Conservation (phyloP, 2,797 vertebrate species). For the Sebastes miniatus region DNA sequence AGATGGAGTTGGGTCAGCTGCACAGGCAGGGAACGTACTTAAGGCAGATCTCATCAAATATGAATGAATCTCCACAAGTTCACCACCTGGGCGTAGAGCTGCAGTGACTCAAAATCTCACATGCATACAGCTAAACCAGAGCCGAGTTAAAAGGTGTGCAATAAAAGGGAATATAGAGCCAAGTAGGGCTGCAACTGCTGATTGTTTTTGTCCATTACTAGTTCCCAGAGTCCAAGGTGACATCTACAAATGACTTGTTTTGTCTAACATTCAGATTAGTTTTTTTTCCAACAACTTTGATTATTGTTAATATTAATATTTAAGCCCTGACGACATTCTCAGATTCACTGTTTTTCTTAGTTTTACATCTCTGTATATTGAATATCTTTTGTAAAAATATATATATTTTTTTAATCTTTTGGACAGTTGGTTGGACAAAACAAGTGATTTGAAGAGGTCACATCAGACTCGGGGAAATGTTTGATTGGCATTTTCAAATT, state of each 20-base stretch:
- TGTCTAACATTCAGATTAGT: not conserved
- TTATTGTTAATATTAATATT: no score
- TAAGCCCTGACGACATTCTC: no score
- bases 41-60: constrained; percentile 70
- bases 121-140: not conserved
- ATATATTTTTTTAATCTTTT: no score
- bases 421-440: no score
- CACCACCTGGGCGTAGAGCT: constrained; percentile 59
- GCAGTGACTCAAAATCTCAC: constrained; percentile 5
- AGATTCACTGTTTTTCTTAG: no score
- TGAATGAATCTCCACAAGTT: constrained; percentile 61
- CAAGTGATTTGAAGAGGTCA: no score
- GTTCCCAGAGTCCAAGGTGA: not conserved
- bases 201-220: no score
- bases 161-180: not conserved
- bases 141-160: not conserved
- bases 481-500: no score
- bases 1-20: constrained; percentile 75
- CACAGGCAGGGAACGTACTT: constrained; percentile 49
- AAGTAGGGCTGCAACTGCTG: not conserved
- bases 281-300: no score
- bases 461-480: rapidly evolving
- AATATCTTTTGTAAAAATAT: rapidly evolving
- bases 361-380: no score
- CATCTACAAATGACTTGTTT: not conserved